These are phyloP conservation scores for Candoia aspera DNA, from an alignment of 2,113 vertebrate genomes.

Conservation along the genomic window DNA sequence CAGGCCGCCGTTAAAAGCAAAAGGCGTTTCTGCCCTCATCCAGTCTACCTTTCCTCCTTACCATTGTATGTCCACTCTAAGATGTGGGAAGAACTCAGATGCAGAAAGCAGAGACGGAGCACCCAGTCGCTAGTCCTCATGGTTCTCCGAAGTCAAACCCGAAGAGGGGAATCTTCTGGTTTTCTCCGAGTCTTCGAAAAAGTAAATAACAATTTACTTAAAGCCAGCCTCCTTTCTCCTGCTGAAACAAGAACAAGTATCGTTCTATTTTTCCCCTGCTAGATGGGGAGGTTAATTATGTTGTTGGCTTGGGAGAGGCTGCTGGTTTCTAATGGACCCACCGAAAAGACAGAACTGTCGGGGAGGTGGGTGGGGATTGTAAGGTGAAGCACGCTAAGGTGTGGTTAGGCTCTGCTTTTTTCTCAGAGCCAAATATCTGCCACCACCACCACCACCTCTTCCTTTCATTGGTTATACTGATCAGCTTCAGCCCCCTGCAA, in stretches of 20 bases:
- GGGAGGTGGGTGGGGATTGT: accelerated
- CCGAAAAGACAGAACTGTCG: not conserved
- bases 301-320: accelerated
- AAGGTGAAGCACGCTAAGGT: not conserved
- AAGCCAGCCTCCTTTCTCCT: constrained; percentile 3
- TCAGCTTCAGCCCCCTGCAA: not conserved
- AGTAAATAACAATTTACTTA: constrained; percentile 38
- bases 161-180: accelerated
- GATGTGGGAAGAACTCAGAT: not conserved
- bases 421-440: not conserved
- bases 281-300: not conserved
- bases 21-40: accelerated
- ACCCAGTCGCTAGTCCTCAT: constrained; percentile 31
- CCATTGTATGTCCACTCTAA: constrained; percentile 71
- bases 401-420: accelerated
- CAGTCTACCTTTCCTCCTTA: constrained; percentile 35
- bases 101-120: constrained; percentile 44
- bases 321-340: not conserved
- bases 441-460: not conserved
- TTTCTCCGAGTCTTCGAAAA: constrained; percentile 34
- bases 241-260: not conserved
- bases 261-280: not conserved
- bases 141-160: constrained; percentile 3
- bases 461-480: accelerated
- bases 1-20: not conserved